Conservation (phyloP, 2,888 invertebrate genomes). For the Cepaea hortensis region DNA sequence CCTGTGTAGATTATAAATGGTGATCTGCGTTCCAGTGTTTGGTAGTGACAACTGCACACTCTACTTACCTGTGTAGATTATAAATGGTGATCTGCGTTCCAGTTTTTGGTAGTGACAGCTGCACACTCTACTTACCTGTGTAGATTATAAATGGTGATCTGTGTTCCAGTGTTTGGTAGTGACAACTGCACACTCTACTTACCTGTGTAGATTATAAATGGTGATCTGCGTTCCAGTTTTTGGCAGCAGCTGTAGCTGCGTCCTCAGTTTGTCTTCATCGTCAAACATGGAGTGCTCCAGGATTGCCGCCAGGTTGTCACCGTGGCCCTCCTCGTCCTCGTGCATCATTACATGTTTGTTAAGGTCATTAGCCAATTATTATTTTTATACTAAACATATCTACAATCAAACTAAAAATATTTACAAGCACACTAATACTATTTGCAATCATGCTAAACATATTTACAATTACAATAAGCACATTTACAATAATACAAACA, state of each 20-base stretch:
- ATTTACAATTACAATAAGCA: too few species aligned
- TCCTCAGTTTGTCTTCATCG: slow-evolving; percentile 61
- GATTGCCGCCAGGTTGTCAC: slow-evolving; percentile 65
- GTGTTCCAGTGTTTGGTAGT: slow-evolving; percentile 57
- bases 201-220: slow-evolving; percentile 71
- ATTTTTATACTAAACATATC: too few species aligned
- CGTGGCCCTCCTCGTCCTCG: slow-evolving; percentile 18
- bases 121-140: slow-evolving; percentile 53
- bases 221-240: slow-evolving; percentile 71
- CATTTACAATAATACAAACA: too few species aligned
- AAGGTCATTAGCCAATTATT: too few species aligned
- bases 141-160: slow-evolving; percentile 68
- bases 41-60: too few species aligned
- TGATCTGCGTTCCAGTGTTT: too few species aligned
- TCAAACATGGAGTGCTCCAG: slow-evolving; percentile 65
- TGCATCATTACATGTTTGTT: too few species aligned
- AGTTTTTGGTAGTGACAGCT: too few species aligned
- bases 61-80: slow-evolving; percentile 51
- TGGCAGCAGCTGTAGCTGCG: slow-evolving; percentile 61
- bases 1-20: too few species aligned
- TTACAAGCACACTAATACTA: too few species aligned
- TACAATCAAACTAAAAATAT: too few species aligned
- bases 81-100: slow-evolving; percentile 72
- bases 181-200: not conserved
- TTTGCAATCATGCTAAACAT: too few species aligned